Conservation (phyloP, 2,113 vertebrate genomes). For the Cichladusa arquata region DNA sequence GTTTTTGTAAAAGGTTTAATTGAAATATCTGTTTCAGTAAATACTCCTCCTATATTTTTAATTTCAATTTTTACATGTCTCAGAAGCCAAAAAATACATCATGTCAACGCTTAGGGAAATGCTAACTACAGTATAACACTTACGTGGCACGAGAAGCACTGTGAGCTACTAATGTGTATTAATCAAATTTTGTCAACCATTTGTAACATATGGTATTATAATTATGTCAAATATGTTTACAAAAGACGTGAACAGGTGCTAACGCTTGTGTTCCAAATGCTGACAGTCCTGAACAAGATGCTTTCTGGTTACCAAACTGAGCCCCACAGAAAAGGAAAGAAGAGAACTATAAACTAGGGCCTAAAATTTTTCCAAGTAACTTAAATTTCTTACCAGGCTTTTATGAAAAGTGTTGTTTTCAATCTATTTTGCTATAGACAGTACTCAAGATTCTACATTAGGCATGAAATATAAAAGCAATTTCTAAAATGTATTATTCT, state of each 20-base stretch:
- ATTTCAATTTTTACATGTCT: background rate
- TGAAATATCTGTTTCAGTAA: background rate
- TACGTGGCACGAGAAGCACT: background rate
- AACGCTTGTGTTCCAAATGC: background rate
- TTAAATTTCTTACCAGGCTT: background rate
- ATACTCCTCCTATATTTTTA: background rate
- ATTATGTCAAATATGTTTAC: constrained; percentile 36
- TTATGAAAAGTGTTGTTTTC: background rate
- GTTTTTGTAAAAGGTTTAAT: background rate
- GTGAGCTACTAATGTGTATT: background rate
- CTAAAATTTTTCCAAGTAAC: background rate
- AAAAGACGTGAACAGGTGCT: constrained; percentile 25
- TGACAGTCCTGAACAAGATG: background rate
- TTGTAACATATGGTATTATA: constrained; percentile 23
- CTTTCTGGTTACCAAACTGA: background rate
- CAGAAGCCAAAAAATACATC: background rate
- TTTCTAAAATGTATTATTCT: background rate
- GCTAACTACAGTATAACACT: background rate
- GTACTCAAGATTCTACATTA: background rate
- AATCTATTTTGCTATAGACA: background rate
- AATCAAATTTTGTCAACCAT: constrained; percentile 22
- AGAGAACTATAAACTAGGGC: background rate
- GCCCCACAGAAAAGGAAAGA: background rate
- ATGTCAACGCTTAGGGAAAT: background rate
- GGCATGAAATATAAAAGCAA: background rate